Evolutionary conservation across 2,113 vertebrate species (phyloP).

Genomic region (Oenanthe oenanthe): DNA sequence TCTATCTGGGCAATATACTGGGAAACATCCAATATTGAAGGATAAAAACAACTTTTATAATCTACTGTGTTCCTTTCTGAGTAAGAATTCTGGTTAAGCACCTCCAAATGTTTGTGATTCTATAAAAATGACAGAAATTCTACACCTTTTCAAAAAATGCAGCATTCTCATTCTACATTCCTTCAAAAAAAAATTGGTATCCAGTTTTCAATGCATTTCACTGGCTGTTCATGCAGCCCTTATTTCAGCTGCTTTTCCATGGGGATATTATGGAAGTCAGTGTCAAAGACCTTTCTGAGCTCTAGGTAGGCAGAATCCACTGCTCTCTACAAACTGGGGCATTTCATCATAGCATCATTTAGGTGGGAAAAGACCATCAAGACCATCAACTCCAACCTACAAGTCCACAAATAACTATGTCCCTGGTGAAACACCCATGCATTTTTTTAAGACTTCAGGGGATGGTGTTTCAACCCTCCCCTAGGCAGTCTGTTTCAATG

Average conservation of each 20-base stretch:
- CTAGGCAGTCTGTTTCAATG: not conserved
- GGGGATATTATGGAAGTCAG: not conserved
- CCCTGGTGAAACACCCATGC: not conserved
- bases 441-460: rapidly evolving
- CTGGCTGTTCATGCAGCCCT: not conserved
- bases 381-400: not conserved
- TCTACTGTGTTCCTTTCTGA: not conserved
- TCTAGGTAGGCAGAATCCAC: not conserved
- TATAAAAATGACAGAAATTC: not conserved
- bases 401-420: not conserved
- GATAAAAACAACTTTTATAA: not conserved
- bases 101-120: rapidly evolving
- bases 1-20: not conserved
- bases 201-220: not conserved
- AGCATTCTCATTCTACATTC: not conserved
- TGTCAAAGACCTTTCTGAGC: not conserved
- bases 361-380: not conserved
- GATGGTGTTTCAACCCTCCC: not conserved
- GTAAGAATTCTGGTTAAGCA: not conserved
- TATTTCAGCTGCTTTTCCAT: not conserved
- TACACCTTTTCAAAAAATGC: not conserved
- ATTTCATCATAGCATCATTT: not conserved
- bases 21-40: not conserved
- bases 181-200: not conserved
- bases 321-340: not conserved